phyloP scores from a whole-genome alignment of 2,113 vertebrate species.

The Cygnus atratus region DNA sequence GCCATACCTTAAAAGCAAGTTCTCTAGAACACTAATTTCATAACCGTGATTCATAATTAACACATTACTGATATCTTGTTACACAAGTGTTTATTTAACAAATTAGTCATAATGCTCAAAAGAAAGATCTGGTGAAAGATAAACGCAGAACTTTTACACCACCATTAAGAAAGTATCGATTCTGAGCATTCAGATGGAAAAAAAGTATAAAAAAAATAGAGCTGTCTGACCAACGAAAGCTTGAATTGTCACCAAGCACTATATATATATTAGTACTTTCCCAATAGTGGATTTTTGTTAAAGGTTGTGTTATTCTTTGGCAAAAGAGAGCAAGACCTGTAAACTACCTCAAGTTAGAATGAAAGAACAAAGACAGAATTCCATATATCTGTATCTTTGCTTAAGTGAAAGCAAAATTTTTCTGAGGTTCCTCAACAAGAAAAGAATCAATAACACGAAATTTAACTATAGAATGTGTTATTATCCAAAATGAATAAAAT shows the following conservation, averaged over 20 bases:
- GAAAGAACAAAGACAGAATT: background rate
- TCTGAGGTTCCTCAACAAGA: background rate
- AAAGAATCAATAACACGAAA: background rate
- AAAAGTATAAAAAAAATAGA: background rate
- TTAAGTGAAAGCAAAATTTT: background rate
- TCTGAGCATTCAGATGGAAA: background rate
- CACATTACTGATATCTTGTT: background rate
- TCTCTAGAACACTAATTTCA: background rate
- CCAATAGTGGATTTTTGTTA: background rate
- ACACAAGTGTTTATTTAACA: slow-evolving; percentile 7
- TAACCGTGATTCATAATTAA: background rate
- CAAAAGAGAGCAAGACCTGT: background rate
- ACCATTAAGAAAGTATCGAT: background rate
- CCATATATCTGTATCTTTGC: background rate
- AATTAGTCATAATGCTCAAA: background rate
- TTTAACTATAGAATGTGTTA: background rate
- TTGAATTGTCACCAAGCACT: background rate
- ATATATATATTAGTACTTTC: background rate
- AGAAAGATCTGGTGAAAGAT: background rate
- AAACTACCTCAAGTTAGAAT: background rate
- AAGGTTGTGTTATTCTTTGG: background rate
- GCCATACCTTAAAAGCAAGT: background rate
- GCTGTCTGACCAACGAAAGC: background rate
- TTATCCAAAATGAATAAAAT: background rate
- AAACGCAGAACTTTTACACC: background rate